Percentiles rank a stretch among this genome's conserved stretches.
These are phyloP conservation scores for Allobates femoralis DNA, from an alignment of 2,797 vertebrate species.

Conservation along the genomic window DNA sequence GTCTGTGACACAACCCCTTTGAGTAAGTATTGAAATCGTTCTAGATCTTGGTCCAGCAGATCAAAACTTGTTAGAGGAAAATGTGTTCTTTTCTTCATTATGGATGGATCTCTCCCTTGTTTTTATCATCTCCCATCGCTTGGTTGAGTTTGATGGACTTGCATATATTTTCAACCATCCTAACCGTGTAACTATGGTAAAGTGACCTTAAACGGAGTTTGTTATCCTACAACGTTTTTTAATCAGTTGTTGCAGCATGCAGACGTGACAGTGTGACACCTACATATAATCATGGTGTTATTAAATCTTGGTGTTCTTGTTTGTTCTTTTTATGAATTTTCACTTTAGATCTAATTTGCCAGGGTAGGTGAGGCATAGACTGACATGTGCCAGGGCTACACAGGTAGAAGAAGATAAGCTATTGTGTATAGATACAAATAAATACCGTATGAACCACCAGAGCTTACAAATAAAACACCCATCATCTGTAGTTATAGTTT, in stretches of 20 bases:
- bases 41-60: too few relatives aligned
- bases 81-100: too few relatives aligned
- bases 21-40: too few relatives aligned
- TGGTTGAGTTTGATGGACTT: too few relatives aligned
- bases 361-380: background rate
- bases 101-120: too few relatives aligned
- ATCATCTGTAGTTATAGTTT: background rate
- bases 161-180: too few relatives aligned
- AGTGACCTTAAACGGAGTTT: too few relatives aligned
- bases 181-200: too few relatives aligned
- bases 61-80: too few relatives aligned
- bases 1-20: too few relatives aligned
- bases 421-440: background rate
- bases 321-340: background rate
- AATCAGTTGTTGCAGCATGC: background rate
- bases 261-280: background rate
- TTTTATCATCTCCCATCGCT: too few relatives aligned
- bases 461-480: background rate
- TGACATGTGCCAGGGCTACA: background rate
- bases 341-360: background rate
- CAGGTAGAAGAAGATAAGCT: background rate
- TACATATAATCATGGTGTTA: background rate
- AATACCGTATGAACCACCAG: background rate
- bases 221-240: too few relatives aligned
- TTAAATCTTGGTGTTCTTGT: background rate